A percentile compares a stretch with the other conserved stretches of the same genome.
These are phyloP conservation scores for Hypsopygia costalis DNA, from an alignment of 2,888 invertebrate genomes.

Conservation along the genomic window DNA sequence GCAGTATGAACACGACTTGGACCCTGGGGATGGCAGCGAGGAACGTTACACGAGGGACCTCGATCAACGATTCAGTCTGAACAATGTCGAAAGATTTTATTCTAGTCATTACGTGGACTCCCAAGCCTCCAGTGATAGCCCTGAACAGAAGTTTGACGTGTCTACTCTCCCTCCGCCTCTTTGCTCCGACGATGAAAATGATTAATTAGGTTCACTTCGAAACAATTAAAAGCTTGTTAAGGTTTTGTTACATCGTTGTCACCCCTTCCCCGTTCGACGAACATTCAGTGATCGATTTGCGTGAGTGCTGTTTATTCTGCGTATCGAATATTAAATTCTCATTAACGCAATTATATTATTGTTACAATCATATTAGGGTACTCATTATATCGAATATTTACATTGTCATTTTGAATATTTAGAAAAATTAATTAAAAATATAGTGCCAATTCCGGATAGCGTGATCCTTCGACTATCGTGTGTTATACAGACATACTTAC, in stretches of 20 bases:
- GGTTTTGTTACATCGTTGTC: conserved; percentile 32
- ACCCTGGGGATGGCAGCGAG: conserved; percentile 36
- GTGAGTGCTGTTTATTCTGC: conserved; percentile 39
- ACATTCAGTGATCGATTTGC: conserved; percentile 35
- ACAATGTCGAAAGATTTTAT: conserved; percentile 72
- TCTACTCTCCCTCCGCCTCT: conserved; percentile 89
- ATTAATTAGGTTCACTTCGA: conserved; percentile 53
- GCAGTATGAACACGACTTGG: conserved; percentile 58
- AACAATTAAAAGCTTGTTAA: conserved; percentile 25
- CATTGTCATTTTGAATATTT: conserved; percentile 60
- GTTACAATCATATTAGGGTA: conserved; percentile 58
- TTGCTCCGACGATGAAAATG: conserved; percentile 87
- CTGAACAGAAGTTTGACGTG: conserved; percentile 88
- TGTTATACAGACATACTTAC: conserved; percentile 48
- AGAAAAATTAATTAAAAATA: conserved; percentile 48
- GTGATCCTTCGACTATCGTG: conserved; percentile 52
- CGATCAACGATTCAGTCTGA: conserved; percentile 71
- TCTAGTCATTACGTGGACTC: conserved; percentile 79
- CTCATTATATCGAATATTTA: conserved; percentile 60
- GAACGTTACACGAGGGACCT: conserved; percentile 60
- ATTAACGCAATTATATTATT: conserved; percentile 54
- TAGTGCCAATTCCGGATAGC: conserved; percentile 66
- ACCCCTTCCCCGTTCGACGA: conserved; percentile 35
- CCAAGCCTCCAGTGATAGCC: conserved; percentile 83
- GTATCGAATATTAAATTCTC: conserved; percentile 55